Evolutionary conservation across 2,797 vertebrate genomes (phyloP).

Genomic region (Hemibagrus guttatus): DNA sequence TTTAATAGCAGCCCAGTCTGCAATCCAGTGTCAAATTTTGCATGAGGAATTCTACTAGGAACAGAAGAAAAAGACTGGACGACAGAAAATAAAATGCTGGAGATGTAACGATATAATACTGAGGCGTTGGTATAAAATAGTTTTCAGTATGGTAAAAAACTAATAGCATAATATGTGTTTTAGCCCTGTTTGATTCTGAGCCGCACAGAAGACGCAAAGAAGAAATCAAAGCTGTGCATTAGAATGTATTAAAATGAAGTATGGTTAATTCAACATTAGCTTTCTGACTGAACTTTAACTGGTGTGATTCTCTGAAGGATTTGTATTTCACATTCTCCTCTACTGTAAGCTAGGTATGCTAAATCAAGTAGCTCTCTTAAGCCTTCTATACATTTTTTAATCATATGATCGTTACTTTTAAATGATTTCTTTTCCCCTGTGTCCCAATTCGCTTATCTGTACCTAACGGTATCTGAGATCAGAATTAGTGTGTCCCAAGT

Average conservation of each 20-base stretch:
- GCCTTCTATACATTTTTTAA: background rate
- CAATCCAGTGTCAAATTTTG: background rate
- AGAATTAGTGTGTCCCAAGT: too few species aligned
- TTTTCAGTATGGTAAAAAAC: background rate
- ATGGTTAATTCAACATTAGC: background rate
- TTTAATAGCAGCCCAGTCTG: background rate
- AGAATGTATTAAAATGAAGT: background rate
- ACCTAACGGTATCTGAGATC: too few species aligned
- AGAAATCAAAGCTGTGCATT: background rate
- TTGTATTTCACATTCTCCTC: background rate
- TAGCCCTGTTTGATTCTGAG: background rate
- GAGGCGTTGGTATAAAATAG: background rate
- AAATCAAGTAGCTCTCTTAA: background rate
- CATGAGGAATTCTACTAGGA: background rate
- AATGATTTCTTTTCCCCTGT: too few species aligned
- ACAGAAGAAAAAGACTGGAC: background rate
- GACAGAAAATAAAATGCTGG: background rate
- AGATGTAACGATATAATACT: too few species aligned
- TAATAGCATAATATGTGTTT: background rate
- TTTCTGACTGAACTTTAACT: background rate
- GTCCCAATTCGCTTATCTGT: too few species aligned
- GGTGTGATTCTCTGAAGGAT: background rate
- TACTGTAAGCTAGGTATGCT: background rate
- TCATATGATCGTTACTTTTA: background rate
- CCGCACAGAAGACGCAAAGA: background rate